Percentiles rank a stretch among this genome's conserved stretches.
These are phyloP conservation scores for Sesia apiformis DNA, from an alignment of 2,888 invertebrate genomes.

Conservation along the genomic window DNA sequence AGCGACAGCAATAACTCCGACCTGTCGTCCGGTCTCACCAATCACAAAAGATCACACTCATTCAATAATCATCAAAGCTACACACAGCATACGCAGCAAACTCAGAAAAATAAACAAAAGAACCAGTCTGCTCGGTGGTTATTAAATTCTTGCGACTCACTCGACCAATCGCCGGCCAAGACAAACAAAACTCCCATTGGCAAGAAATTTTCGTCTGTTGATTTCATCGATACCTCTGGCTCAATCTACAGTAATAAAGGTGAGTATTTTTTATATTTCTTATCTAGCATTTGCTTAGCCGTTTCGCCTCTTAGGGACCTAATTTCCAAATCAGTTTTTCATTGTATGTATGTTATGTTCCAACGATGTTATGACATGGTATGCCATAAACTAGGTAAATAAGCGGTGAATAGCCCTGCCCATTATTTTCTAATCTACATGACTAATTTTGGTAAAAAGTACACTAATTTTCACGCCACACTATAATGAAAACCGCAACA, in stretches of 20 bases:
- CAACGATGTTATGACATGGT: no score
- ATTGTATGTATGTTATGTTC: no score
- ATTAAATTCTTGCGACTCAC: conserved; percentile 66
- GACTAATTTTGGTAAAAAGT: no score
- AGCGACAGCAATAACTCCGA: conserved; percentile 71
- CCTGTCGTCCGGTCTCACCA: conserved; percentile 68
- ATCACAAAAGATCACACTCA: conserved; percentile 80
- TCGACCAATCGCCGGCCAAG: conserved; percentile 61
- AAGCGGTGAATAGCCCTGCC: no score
- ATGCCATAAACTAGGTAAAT: no score
- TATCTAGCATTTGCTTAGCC: no score
- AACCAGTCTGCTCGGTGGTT: conserved; percentile 72
- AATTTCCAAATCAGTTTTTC: no score
- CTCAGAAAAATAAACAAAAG: conserved; percentile 76
- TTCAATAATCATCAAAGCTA: conserved; percentile 82
- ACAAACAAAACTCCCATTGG: conserved; percentile 68
- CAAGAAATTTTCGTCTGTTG: conserved; percentile 74
- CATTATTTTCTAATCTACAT: no score
- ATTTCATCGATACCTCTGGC: conserved; percentile 69
- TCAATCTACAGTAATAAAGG: conserved; percentile 75
- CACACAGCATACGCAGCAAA: conserved; percentile 76
- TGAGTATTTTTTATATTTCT: conserved; percentile 28
- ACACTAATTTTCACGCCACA: no score
- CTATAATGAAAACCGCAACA: no score
- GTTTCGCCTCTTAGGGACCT: no score